phyloP scores from a whole-genome alignment of 2,888 invertebrate species.

The Caenorhabditis sp. region DNA sequence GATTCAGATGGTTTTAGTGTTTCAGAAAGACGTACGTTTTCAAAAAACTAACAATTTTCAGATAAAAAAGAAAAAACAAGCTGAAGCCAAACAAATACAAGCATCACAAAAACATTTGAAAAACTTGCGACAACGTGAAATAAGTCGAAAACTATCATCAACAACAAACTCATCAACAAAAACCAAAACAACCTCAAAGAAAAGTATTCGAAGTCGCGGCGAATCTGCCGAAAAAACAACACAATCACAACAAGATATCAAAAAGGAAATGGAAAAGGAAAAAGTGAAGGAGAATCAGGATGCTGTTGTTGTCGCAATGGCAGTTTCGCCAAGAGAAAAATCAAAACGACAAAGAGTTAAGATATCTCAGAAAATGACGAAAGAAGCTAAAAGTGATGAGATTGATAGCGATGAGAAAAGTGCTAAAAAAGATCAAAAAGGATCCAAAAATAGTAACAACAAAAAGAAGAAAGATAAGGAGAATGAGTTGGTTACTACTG shows the following conservation, averaged over 20 bases:
- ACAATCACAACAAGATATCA: too few species aligned
- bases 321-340: background rate
- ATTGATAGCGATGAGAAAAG: too few species aligned
- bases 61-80: background rate
- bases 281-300: too few species aligned
- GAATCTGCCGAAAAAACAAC: too few species aligned
- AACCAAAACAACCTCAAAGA: background rate
- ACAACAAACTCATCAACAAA: background rate
- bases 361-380: background rate
- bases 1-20: too few species aligned
- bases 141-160: background rate
- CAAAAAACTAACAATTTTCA: background rate
- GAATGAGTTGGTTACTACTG: conserved; percentile 6
- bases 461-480: background rate
- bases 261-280: too few species aligned
- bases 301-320: too few species aligned
- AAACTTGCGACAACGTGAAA: background rate
- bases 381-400: background rate
- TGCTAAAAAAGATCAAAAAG: background rate
- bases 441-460: background rate
- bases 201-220: too few species aligned
- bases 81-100: background rate
- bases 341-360: background rate
- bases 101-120: background rate
- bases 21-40: too few species aligned